Percentiles rank a stretch among this genome's conserved stretches.
Conservation (phyloP, 2,113 vertebrate genomes). For the Asarcornis scutulata region DNA sequence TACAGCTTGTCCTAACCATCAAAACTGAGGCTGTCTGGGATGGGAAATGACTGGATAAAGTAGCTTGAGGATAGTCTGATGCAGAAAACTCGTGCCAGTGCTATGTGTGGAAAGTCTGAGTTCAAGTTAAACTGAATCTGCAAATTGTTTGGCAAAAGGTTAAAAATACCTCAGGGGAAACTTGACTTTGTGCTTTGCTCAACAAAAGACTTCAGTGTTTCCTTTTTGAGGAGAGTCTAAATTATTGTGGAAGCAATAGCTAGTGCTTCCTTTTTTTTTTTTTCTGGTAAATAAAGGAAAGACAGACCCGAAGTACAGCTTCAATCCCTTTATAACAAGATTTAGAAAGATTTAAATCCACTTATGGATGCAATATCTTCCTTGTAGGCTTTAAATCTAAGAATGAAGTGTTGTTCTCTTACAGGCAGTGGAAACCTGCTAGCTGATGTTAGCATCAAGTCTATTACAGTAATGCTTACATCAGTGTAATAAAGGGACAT, state of each 20-base stretch:
- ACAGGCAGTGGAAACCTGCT: not conserved
- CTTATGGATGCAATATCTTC: not conserved
- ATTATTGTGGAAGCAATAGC: not conserved
- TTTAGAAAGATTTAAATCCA: not conserved
- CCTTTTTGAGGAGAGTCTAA: not conserved
- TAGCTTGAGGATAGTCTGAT: not conserved
- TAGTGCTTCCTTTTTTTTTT: not conserved
- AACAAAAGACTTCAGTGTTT: not conserved
- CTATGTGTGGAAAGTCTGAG: slow-evolving; percentile 60
- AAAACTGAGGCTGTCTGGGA: not conserved
- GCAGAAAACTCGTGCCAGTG: slow-evolving; percentile 27
- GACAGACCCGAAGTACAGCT: not conserved
- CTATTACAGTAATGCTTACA: not conserved
- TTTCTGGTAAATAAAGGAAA: not conserved
- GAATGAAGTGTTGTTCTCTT: not conserved
- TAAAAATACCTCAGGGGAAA: slow-evolving; percentile 38
- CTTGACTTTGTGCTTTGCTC: not conserved
- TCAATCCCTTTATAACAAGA: not conserved
- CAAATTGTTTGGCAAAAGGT: not conserved
- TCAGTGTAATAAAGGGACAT: not conserved
- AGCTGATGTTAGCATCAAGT: not conserved
- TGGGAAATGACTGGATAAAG: not conserved
- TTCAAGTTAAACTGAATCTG: not conserved
- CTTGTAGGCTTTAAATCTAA: not conserved
- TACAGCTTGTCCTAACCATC: not conserved